Conservation (phyloP, 2,888 invertebrate genomes). For the Pachycephus smyrnensis region DNA sequence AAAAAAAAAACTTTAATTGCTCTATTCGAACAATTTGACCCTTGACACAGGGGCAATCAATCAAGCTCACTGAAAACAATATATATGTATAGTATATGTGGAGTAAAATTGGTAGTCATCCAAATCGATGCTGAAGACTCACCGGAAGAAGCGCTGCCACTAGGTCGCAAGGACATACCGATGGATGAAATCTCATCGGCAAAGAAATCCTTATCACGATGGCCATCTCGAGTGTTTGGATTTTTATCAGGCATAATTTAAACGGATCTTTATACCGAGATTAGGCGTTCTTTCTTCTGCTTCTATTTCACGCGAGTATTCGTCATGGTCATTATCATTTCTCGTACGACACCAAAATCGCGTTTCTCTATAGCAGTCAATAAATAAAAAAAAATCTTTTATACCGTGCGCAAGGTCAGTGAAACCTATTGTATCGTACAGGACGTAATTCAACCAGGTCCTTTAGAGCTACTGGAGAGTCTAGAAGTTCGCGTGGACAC, state of each 20-base stretch:
- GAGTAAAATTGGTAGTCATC: neutral
- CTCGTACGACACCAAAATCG: neutral
- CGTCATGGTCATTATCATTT: neutral
- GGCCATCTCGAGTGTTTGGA: constrained; percentile 57
- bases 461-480: neutral
- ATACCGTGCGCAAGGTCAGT: neutral
- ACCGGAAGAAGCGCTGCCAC: constrained; percentile 82
- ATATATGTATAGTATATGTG: neutral
- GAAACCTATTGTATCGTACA: neutral
- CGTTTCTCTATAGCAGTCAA: neutral
- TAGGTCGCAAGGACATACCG: constrained; percentile 83
- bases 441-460: neutral
- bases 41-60: neutral
- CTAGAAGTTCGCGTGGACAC: neutral
- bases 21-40: neutral
- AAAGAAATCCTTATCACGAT: constrained; percentile 59
- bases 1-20: neutral
- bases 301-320: neutral
- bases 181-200: constrained; percentile 82
- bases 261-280: neutral
- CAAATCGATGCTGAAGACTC: constrained; percentile 59
- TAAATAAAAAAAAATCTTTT: neutral
- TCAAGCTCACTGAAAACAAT: neutral
- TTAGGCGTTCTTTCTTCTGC: neutral
- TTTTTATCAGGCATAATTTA: constrained; percentile 63